These are phyloP conservation scores for Lepus americanus DNA, from an alignment of 2,113 vertebrate genomes.

Conservation along the genomic window DNA sequence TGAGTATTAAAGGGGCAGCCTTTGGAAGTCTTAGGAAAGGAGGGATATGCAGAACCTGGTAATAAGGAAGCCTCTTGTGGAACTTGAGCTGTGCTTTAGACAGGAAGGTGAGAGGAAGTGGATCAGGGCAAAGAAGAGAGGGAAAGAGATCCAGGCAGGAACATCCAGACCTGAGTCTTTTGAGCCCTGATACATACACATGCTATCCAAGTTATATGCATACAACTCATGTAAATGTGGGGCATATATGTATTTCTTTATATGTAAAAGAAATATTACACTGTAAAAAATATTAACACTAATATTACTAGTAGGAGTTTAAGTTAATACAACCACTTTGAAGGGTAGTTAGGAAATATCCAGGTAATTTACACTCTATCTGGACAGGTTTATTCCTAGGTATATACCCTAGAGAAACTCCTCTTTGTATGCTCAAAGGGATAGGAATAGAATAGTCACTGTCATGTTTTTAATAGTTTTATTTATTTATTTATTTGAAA, in stretches of 20 bases:
- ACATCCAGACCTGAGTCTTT: not conserved
- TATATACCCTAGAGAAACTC: not conserved
- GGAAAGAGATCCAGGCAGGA: not conserved
- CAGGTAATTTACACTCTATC: constrained; percentile 4
- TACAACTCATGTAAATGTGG: not conserved
- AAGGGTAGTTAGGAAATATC: constrained; percentile 8
- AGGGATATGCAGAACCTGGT: not conserved
- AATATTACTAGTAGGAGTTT: not conserved
- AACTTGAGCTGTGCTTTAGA: not conserved
- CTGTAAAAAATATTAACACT: too few species aligned
- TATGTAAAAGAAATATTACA: not conserved
- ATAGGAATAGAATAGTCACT: not conserved
- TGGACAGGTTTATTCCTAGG: not conserved
- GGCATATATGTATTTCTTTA: not conserved
- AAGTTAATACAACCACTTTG: not conserved
- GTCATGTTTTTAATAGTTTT: not conserved
- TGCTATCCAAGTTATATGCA: not conserved
- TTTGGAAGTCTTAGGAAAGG: not conserved
- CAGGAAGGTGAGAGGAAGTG: not conserved
- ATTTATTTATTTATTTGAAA: too few species aligned
- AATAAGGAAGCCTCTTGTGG: not conserved
- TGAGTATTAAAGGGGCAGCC: not conserved
- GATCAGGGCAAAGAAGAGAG: not conserved
- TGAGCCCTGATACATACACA: not conserved
- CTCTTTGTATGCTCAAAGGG: not conserved